A percentile compares a stretch with the other conserved stretches of the same genome.
Conservation (phyloP, 2,113 vertebrate species). For the Castor canadensis region DNA sequence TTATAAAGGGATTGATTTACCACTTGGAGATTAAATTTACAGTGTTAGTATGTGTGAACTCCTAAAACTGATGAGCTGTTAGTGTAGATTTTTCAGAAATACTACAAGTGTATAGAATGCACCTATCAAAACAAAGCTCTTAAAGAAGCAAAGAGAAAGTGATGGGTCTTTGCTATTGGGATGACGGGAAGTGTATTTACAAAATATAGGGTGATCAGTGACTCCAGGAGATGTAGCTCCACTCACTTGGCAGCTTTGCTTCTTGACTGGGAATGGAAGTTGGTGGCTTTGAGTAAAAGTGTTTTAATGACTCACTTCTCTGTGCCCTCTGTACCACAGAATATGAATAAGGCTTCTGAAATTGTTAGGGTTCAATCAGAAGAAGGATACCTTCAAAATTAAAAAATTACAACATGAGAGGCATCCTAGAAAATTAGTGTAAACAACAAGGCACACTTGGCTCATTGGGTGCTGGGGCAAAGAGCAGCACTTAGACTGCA, state of each 20-base stretch:
- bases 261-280: neutral
- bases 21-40: neutral
- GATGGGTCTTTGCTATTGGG: neutral
- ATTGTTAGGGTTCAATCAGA: neutral
- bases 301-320: too few species aligned
- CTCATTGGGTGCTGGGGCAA: neutral
- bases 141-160: neutral
- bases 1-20: neutral
- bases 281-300: neutral
- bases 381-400: neutral
- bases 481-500: neutral
- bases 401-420: neutral
- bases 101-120: neutral
- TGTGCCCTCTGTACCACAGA: neutral
- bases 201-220: neutral
- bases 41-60: neutral
- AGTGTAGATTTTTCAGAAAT: neutral
- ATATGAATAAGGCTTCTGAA: neutral
- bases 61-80: neutral
- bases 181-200: neutral
- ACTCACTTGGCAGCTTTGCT: neutral
- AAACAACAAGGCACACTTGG: too few species aligned
- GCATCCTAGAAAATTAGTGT: neutral
- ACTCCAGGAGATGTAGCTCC: too few species aligned
- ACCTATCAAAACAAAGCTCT: neutral